Base-by-base conservation (phyloP, 2,113 vertebrate species). In the Progne subis region DNA sequence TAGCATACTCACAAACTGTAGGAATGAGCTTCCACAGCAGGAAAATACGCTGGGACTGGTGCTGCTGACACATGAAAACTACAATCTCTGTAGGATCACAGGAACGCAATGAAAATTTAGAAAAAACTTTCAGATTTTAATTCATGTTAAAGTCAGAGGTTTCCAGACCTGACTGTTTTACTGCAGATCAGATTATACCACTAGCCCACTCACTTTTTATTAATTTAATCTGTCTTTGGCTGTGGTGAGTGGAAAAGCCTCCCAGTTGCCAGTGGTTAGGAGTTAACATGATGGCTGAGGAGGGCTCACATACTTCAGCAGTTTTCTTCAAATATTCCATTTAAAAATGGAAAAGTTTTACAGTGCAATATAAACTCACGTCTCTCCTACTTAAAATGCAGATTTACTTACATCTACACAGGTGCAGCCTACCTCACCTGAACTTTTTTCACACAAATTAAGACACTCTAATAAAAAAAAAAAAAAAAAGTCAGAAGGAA, bases 211-310 rank as follows among this genome's bases (percentile, higher is more conserved):
- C 57, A 46, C 24, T 93, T 95, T 97, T 97, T 82, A 93, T 96
- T 95, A 82, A 88, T 94, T 89, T 91, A 93, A 92, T 67, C 67
- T 95, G 34, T 49, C 23, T 95, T 94, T 96, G 88, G 90, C 92
- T 86, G 43, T 75, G 83, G 68, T 92, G 76, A 90, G 68, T 72
- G 76, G 90, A 97, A 97, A 98, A 94, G 39, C 16, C 39, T 80
- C 20, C 52, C 53, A 83, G 37, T 50, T 0, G 1, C 69, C 86
- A 97, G 56, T 84, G 74, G 71, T 92, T 92, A 82, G 83, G 72
- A 77, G 37, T 92, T 90, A 94, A 91, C 39, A 92, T 84, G 88
- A 94, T 0, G 3, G 80, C 41, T 1, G 9, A 95, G 60, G 50
- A 90, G 84, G 82, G 11, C 41, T 94, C 43, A 41, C 7, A 60